Percentiles rank a stretch among this genome's conserved stretches.
Evolutionary conservation across 2,113 vertebrate species (phyloP).

Genomic region (Hoplias malabaricus): DNA sequence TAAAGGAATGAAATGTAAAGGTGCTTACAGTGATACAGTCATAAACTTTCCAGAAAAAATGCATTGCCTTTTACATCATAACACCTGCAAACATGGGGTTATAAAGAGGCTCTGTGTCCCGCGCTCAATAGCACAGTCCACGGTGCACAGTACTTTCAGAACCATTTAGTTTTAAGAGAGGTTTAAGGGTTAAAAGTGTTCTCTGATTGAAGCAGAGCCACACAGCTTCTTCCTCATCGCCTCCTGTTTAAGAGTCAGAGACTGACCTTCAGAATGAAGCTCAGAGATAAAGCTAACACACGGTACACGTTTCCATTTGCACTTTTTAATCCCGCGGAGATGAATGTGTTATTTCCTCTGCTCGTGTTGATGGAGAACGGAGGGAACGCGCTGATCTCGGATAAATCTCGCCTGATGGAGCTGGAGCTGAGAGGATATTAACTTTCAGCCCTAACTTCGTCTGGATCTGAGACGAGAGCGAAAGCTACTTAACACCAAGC

Average conservation of each 20-base stretch:
- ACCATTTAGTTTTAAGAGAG: too few species aligned
- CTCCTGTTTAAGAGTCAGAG: neutral
- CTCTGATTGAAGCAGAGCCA: too few species aligned
- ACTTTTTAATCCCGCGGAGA: constrained; percentile 12
- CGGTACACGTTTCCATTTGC: neutral
- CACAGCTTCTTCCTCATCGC: too few species aligned
- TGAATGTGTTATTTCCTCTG: constrained; percentile 14
- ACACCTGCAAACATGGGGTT: too few species aligned
- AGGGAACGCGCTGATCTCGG: constrained; percentile 32
- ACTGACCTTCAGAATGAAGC: constrained; percentile 15
- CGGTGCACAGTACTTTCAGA: too few species aligned
- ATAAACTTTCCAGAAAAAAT: too few species aligned
- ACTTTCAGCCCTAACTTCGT: constrained; percentile 33
- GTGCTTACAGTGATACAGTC: too few species aligned
- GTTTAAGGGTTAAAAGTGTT: neutral
- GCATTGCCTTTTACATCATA: too few species aligned
- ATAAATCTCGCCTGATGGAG: constrained; percentile 45
- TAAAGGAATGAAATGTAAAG: too few species aligned
- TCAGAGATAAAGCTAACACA: neutral
- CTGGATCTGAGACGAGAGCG: constrained; percentile 33
- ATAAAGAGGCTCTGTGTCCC: too few species aligned
- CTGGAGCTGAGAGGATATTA: constrained; percentile 34
- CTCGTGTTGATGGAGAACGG: constrained; percentile 6
- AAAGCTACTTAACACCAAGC: constrained; percentile 52
- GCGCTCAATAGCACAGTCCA: too few species aligned